Evolutionary conservation across 2,113 vertebrate genomes (phyloP).

Genomic region (Eptesicus fuscus): DNA sequence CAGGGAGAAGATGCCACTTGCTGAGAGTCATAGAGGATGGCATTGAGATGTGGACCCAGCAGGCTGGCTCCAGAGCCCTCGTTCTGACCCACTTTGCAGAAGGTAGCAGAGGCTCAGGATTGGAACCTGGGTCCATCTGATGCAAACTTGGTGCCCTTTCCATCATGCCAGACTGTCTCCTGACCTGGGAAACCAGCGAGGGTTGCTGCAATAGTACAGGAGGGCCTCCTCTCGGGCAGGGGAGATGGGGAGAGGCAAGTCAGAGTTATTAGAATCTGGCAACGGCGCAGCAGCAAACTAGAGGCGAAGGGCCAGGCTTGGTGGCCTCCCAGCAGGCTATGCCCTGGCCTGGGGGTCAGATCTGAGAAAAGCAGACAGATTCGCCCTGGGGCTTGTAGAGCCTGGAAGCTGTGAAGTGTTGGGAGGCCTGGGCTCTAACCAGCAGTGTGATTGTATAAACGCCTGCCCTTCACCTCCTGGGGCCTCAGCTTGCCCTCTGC

Average conservation of each 20-base stretch:
- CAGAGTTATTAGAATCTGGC: not conserved
- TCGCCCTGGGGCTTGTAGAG: not conserved
- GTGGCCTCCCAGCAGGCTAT: not conserved
- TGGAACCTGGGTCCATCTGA: not conserved
- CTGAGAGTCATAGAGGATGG: not conserved
- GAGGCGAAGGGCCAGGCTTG: not conserved
- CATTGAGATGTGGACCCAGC: rapidly evolving
- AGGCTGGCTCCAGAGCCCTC: not conserved
- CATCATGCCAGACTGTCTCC: not conserved
- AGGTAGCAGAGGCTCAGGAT: not conserved
- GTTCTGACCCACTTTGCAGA: not conserved
- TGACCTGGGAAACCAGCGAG: not conserved
- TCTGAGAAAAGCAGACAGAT: not conserved
- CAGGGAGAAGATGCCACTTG: not conserved
- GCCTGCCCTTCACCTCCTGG: not conserved
- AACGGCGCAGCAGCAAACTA: not conserved
- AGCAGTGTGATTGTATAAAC: not conserved
- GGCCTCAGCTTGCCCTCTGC: not conserved
- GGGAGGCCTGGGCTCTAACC: not conserved
- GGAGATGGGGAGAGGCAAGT: not conserved
- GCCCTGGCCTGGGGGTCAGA: not conserved
- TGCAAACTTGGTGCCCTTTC: not conserved
- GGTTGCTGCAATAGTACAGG: not conserved
- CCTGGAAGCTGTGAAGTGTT: not conserved
- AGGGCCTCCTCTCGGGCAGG: not conserved